These are phyloP conservation scores for Magallana angulata DNA, from an alignment of 1,140 invertebrate species.

Conservation along the genomic window DNA sequence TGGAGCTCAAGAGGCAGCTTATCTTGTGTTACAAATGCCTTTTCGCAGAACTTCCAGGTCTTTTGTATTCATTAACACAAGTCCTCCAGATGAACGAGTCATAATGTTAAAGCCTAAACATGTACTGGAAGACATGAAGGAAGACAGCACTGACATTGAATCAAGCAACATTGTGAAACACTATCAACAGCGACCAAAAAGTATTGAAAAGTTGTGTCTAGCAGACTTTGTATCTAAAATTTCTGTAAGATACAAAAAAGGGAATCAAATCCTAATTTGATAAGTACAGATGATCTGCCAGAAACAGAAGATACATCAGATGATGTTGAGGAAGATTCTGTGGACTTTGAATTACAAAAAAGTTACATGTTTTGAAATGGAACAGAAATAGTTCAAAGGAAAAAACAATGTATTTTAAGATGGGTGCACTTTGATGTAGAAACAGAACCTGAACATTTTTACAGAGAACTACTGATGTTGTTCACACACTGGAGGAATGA, in stretches of 20 bases:
- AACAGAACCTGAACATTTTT: conserved; percentile 56
- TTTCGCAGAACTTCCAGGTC: conserved; percentile 48
- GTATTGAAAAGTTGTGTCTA: conserved; percentile 50
- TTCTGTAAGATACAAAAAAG: conserved; percentile 50
- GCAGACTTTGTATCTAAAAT: conserved; percentile 53
- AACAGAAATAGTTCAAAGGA: conserved; percentile 2
- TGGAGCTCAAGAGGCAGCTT: conserved; percentile 54
- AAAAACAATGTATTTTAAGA: conserved; percentile 46
- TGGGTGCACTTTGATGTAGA: conserved; percentile 47
- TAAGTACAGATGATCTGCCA: conserved; percentile 4
- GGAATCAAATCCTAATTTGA: not conserved
- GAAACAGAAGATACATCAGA: too few relatives aligned
- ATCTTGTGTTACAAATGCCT: conserved; percentile 57
- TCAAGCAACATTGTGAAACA: conserved; percentile 45
- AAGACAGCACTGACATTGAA: conserved; percentile 54
- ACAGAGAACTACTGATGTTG: conserved; percentile 53
- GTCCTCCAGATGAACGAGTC: conserved; percentile 49
- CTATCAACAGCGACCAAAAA: conserved; percentile 46
- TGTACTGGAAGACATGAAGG: conserved; percentile 29
- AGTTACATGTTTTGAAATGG: not conserved
- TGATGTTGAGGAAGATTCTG: conserved; percentile 50
- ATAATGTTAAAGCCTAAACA: conserved; percentile 51
- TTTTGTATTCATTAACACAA: conserved; percentile 59
- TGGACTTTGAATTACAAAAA: not conserved
- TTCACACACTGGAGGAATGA: conserved; percentile 58